Conservation (phyloP, 2,888 invertebrate species). For the Ceramica pisi region DNA sequence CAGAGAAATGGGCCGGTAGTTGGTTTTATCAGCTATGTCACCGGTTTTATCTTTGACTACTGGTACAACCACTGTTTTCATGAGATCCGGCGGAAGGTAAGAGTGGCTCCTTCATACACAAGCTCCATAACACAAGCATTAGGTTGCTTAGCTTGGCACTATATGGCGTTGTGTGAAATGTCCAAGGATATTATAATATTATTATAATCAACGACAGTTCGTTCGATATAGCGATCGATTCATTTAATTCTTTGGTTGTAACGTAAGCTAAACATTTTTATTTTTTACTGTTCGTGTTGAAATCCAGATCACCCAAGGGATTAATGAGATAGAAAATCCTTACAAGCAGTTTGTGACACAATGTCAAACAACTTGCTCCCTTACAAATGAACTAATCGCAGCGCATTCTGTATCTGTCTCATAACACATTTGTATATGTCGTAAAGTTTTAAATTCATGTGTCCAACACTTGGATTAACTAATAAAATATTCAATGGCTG, state of each 20-base stretch:
- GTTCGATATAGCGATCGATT: not conserved
- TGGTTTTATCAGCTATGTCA: no score
- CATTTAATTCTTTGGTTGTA: not conserved
- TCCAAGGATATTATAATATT: no score
- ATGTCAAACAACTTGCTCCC: conserved; percentile 73
- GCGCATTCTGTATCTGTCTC: conserved; percentile 67
- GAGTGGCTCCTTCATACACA: no score
- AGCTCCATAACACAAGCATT: no score
- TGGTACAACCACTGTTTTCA: no score
- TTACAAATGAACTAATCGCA: conserved; percentile 73
- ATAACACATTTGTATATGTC: conserved; percentile 47
- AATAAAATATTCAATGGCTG: conserved; percentile 54
- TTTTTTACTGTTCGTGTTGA: conserved; percentile 23
- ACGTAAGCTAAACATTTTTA: conserved; percentile 38
- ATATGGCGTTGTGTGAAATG: no score
- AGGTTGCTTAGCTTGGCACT: no score
- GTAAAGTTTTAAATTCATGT: conserved; percentile 53
- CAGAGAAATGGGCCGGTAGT: no score
- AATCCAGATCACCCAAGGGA: conserved; percentile 42
- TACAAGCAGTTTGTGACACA: conserved; percentile 57
- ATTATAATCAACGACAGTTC: no score
- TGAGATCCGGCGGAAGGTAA: no score
- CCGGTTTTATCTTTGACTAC: no score
- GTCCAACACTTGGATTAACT: conserved; percentile 41
- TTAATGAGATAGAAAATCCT: conserved; percentile 53